A percentile compares a stretch with the other conserved stretches of the same genome.
Evolutionary conservation across 2,888 invertebrate genomes (phyloP).

Genomic region (Macrosiphum euphorbiae): DNA sequence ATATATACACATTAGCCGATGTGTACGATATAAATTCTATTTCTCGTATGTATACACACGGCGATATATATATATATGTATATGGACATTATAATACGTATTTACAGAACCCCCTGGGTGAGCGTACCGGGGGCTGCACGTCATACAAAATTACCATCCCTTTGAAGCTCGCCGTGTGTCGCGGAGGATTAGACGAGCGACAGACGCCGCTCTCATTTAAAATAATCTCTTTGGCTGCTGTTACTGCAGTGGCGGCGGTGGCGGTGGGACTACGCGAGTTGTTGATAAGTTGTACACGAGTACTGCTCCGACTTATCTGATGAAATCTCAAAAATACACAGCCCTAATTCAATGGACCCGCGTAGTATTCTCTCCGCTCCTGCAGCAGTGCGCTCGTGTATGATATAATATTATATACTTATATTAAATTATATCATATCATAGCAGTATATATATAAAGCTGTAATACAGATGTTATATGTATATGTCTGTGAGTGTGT

Average conservation of each 20-base stretch:
- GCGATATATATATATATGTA: background rate
- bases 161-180: conserved; percentile 56
- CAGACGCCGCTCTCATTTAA: conserved; percentile 48
- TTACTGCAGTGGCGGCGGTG: background rate
- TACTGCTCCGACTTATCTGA: conserved; percentile 34
- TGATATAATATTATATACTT: background rate
- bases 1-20: background rate
- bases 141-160: conserved; percentile 53
- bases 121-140: background rate
- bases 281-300: conserved; percentile 45
- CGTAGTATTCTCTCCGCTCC: conserved; percentile 16
- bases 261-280: background rate
- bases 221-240: conserved; percentile 43
- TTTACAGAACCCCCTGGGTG: conserved; percentile 12
- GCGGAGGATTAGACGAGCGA: conserved; percentile 44
- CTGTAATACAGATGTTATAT: background rate
- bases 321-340: conserved; percentile 55
- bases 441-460: background rate
- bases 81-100: background rate
- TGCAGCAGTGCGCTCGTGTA: background rate
- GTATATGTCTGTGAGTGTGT: background rate
- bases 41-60: background rate
- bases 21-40: background rate
- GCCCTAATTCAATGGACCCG: conserved; percentile 35
- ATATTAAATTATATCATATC: background rate